Conservation (phyloP, 2,888 invertebrate genomes). For the Parnassius smintheus region DNA sequence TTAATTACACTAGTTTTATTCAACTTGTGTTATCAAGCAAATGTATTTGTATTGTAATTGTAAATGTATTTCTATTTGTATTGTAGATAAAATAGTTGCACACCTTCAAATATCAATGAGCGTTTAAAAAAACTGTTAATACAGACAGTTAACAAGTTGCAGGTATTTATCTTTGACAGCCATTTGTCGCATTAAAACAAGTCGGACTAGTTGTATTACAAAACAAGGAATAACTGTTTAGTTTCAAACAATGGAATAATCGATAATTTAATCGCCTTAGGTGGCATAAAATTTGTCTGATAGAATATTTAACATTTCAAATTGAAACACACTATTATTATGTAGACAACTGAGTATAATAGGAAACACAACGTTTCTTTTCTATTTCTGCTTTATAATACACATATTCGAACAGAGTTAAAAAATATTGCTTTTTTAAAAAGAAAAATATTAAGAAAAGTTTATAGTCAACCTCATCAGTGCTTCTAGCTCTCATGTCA, state of each 20-base stretch:
- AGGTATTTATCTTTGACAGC: conserved; percentile 11
- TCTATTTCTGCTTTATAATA: too few relatives aligned
- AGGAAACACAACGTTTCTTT: too few relatives aligned
- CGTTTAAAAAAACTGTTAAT: conserved; percentile 10
- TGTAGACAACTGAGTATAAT: too few relatives aligned
- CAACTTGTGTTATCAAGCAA: not conserved
- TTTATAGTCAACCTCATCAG: too few relatives aligned
- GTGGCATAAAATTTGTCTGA: not conserved
- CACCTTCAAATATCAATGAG: conserved; percentile 16
- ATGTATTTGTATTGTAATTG: too few relatives aligned
- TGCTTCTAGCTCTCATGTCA: too few relatives aligned
- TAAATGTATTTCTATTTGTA: not conserved
- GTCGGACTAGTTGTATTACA: conserved; percentile 5
- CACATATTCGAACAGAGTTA: too few relatives aligned
- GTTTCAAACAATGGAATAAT: conserved; percentile 4
- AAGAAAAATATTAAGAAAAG: too few relatives aligned
- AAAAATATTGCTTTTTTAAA: too few relatives aligned
- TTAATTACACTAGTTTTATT: not conserved
- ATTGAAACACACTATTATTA: too few relatives aligned
- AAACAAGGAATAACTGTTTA: not conserved
- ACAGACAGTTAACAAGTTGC: conserved; percentile 22
- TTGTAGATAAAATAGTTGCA: conserved; percentile 6
- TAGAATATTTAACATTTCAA: not conserved
- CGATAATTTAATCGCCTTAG: not conserved
- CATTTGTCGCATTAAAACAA: conserved; percentile 16